phyloP scores from a whole-genome alignment of 2,797 vertebrate genomes.

The Acipenser oxyrinchus region DNA sequence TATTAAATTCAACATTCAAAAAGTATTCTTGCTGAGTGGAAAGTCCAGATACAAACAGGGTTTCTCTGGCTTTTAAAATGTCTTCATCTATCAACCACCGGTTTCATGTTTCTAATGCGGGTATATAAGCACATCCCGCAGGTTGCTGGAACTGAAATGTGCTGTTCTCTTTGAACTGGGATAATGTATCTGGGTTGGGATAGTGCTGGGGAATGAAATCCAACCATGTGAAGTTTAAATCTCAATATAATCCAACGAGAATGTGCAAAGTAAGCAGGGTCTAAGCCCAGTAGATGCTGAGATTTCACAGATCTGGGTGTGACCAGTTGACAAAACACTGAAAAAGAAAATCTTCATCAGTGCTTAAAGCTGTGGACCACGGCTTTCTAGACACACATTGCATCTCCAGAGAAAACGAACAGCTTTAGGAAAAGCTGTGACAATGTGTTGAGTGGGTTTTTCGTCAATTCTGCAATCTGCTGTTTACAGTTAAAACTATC shows the following conservation, averaged over 20 bases:
- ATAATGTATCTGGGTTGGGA: not conserved
- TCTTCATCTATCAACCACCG: not conserved
- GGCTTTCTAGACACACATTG: constrained; percentile 4
- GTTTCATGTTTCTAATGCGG: not conserved
- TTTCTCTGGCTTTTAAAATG: no score
- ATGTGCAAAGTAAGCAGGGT: not conserved
- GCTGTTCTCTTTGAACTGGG: constrained; percentile 1
- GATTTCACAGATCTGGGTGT: not conserved
- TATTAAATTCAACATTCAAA: no score
- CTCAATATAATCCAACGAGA: not conserved
- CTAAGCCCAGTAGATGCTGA: not conserved
- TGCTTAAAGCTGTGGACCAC: constrained; percentile 1
- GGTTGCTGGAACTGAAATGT: not conserved
- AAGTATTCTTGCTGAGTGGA: no score
- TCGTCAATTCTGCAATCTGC: constrained; percentile 43
- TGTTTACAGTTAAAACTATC: constrained; percentile 40
- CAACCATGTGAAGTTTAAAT: not conserved
- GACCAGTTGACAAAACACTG: constrained; percentile 13
- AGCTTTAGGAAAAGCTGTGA: constrained; percentile 41
- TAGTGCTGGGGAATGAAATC: not conserved
- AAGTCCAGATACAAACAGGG: no score
- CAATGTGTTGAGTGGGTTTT: constrained; percentile 53
- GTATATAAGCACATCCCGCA: not conserved
- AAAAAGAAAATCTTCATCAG: constrained; percentile 16
- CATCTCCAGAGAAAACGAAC: constrained; percentile 38